phyloP scores from a whole-genome alignment of 2,888 invertebrate species.

The Coleophora deauratella region DNA sequence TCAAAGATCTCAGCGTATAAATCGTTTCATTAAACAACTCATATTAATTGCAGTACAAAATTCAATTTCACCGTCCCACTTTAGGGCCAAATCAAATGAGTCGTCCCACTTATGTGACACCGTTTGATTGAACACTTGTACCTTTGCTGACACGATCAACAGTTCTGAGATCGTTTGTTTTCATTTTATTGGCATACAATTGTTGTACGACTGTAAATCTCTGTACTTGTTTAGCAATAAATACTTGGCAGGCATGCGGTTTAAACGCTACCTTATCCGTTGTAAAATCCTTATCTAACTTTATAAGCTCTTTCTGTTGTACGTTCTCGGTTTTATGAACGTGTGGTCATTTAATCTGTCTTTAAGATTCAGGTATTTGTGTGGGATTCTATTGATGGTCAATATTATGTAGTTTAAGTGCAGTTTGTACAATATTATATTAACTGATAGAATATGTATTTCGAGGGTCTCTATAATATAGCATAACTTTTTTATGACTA shows the following conservation, averaged over 20 bases:
- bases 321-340: not conserved
- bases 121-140: constrained; percentile 29
- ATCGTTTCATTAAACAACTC: too few relatives aligned
- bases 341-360: not conserved
- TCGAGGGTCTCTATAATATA: too few relatives aligned
- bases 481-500: too few relatives aligned
- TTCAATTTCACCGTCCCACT: constrained; percentile 24
- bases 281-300: constrained; percentile 18
- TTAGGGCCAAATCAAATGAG: constrained; percentile 29
- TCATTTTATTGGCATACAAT: constrained; percentile 40
- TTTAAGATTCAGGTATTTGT: too few relatives aligned
- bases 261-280: constrained; percentile 18
- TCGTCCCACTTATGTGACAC: constrained; percentile 27
- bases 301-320: not conserved
- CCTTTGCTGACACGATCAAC: constrained; percentile 35
- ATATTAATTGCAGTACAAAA: constrained; percentile 9
- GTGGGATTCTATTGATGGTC: not conserved
- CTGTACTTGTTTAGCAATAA: constrained; percentile 28
- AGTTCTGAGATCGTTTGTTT: constrained; percentile 43
- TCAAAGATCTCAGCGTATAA: too few relatives aligned
- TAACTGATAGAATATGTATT: too few relatives aligned
- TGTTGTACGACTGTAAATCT: constrained; percentile 30
- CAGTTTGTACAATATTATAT: too few relatives aligned
- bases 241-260: constrained; percentile 11
- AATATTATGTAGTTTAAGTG: too few relatives aligned